A percentile compares a stretch with the other conserved stretches of the same genome.
phyloP scores from a whole-genome alignment of 2,797 vertebrate genomes.

The Allobates femoralis region DNA sequence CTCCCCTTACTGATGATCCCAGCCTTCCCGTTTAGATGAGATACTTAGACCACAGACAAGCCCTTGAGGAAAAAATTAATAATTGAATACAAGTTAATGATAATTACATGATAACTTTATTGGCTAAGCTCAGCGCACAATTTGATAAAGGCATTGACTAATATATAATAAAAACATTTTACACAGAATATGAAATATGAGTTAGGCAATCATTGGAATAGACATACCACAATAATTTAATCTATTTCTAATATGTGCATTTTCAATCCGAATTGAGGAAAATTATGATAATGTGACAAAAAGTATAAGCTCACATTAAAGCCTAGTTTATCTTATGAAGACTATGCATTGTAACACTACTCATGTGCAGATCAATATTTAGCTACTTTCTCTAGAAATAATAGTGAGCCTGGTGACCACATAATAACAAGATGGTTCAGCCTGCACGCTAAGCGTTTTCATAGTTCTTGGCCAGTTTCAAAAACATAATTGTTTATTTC shows the following conservation, averaged over 20 bases:
- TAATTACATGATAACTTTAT: slow-evolving; percentile 82
- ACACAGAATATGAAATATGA: slow-evolving; percentile 61
- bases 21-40: slow-evolving; percentile 68
- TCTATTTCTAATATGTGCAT: slow-evolving; percentile 8
- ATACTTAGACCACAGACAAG: slow-evolving; percentile 71
- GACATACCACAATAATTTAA: neutral
- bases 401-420: neutral
- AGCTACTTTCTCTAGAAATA: neutral
- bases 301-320: neutral
- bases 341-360: neutral
- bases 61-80: slow-evolving; percentile 78
- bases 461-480: too few relatives aligned
- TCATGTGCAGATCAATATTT: neutral
- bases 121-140: slow-evolving; percentile 68
- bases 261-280: neutral
- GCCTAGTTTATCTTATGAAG: neutral
- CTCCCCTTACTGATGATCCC: slow-evolving; percentile 70
- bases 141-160: slow-evolving; percentile 53
- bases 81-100: slow-evolving; percentile 75
- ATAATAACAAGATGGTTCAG: neutral
- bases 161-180: slow-evolving; percentile 58
- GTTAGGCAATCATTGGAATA: slow-evolving; percentile 40
- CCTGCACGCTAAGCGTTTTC: neutral
- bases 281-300: neutral
- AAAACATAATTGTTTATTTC: too few relatives aligned